These are phyloP conservation scores for Acrocephalus arundinaceus DNA, from an alignment of 2,113 vertebrate species.

Conservation along the genomic window DNA sequence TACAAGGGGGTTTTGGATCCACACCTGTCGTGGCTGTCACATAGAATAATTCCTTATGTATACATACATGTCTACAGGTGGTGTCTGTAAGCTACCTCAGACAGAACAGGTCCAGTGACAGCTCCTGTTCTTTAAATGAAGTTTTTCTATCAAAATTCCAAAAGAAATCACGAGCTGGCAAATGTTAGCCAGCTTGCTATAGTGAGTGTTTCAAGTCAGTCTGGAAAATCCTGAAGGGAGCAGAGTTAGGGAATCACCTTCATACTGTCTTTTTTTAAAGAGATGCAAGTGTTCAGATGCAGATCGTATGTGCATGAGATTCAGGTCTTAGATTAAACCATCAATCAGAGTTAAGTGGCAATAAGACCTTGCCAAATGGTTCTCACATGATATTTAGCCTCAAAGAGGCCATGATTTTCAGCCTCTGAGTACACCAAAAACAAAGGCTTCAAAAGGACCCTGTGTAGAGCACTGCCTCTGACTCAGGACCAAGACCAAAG, in stretches of 20 bases:
- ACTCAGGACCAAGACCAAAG: not conserved
- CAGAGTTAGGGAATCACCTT: not conserved
- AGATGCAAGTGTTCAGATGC: not conserved
- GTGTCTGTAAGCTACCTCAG: not conserved
- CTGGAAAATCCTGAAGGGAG: not conserved
- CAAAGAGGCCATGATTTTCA: not conserved
- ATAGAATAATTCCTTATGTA: not conserved
- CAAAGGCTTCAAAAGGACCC: not conserved
- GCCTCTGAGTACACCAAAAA: not conserved
- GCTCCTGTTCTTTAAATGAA: not conserved
- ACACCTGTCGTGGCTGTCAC: not conserved
- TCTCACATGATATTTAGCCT: not conserved
- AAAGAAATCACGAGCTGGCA: not conserved
- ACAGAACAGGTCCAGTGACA: not conserved
- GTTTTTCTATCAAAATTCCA: not conserved
- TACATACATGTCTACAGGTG: accelerated
- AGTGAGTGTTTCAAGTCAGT: not conserved
- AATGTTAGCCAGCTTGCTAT: not conserved
- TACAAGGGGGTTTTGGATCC: not conserved
- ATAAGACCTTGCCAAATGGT: not conserved
- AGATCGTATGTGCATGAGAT: not conserved
- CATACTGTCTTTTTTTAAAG: not conserved
- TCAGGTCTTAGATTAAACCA: not conserved
- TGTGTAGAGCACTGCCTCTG: not conserved
- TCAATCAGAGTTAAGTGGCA: not conserved